Conservation (phyloP, 2,797 vertebrate genomes). For the Erithacus rubecula region DNA sequence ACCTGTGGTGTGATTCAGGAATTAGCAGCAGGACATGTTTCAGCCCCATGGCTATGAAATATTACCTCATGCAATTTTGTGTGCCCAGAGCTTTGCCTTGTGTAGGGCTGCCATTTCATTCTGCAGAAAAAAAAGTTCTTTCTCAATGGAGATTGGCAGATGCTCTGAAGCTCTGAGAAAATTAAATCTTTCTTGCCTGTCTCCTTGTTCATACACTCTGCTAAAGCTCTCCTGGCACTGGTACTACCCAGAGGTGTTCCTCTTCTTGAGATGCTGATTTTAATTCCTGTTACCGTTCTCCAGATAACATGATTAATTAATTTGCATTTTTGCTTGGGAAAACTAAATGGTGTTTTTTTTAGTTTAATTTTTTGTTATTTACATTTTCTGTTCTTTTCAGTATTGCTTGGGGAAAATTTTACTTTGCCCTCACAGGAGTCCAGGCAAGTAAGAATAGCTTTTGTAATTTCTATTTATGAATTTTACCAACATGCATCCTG, state of each 20-base stretch:
- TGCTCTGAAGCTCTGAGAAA: not conserved
- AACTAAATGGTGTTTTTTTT: not conserved
- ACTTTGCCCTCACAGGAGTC: not conserved
- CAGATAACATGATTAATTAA: not conserved
- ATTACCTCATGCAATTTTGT: not conserved
- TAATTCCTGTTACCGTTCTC: not conserved
- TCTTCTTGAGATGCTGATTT: not conserved
- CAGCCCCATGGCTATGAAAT: not conserved
- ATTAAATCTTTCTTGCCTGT: not conserved
- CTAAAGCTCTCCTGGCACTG: not conserved
- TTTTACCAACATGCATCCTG: not conserved
- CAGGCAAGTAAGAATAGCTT: not conserved
- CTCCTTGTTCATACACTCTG: not conserved
- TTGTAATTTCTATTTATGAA: slow-evolving; percentile 1
- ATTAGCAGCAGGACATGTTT: not conserved
- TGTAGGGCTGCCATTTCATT: not conserved
- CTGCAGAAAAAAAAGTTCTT: not conserved
- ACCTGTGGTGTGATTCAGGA: not conserved
- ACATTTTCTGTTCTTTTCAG: not conserved
- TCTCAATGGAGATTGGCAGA: not conserved
- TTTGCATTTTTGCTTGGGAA: not conserved
- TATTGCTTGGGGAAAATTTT: not conserved
- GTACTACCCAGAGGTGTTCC: not conserved
- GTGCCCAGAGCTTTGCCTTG: not conserved
- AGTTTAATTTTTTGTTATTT: not conserved